Evolutionary conservation across 1,140 invertebrate genomes (phyloP).

Genomic region (Brachionus rubens): DNA sequence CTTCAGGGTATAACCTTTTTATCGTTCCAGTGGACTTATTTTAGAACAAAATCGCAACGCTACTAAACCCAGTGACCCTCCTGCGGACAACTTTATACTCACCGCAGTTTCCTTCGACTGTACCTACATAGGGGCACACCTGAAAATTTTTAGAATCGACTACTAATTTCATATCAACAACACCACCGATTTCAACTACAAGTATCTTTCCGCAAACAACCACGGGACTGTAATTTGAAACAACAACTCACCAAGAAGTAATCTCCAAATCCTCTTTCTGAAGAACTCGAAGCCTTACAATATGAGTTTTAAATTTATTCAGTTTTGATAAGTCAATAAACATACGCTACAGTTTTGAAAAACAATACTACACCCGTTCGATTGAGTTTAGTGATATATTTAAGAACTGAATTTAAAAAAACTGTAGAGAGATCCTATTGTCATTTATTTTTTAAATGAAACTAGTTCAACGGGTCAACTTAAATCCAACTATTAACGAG

Average conservation of each 20-base stretch:
- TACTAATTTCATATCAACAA: too few species aligned
- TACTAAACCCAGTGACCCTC: too few species aligned
- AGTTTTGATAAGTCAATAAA: conserved; percentile 22
- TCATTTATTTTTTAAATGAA: conserved; percentile 43
- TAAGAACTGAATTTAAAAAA: conserved; percentile 22
- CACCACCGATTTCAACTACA: too few species aligned
- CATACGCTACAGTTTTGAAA: conserved; percentile 45
- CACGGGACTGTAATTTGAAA: too few species aligned
- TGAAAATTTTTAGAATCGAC: too few species aligned
- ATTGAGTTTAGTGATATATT: conserved; percentile 37
- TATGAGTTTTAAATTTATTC: conserved; percentile 28
- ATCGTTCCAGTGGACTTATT: background rate
- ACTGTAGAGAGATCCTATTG: background rate
- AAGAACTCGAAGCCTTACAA: background rate
- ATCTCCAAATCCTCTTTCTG: too few species aligned
- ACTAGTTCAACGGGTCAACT: background rate
- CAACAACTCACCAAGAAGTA: background rate
- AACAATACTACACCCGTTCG: conserved; percentile 44
- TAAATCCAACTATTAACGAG: conserved; percentile 7
- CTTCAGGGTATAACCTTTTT: background rate
- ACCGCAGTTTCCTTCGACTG: too few species aligned
- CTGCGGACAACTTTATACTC: too few species aligned
- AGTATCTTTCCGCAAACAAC: too few species aligned
- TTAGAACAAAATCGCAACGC: background rate
- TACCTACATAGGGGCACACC: too few species aligned